Evolutionary conservation across 2,113 vertebrate genomes (phyloP), one percentile per base, ranked within the genome.

Genomic region (Xenopus laevis): DNA sequence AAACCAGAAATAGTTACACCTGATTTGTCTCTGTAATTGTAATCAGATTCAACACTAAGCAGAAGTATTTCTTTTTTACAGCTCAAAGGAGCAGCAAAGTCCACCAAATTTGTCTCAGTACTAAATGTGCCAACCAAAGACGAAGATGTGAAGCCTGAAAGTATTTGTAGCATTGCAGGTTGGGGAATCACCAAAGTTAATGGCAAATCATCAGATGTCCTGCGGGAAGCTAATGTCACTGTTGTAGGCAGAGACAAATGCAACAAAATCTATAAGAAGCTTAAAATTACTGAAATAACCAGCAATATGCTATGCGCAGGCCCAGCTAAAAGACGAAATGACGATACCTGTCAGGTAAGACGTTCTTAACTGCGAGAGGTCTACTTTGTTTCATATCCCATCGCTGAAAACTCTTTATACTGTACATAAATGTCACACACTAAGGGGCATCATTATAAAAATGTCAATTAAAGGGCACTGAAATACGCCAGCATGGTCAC

Each of bases 271-370:
- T 76, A 76, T 50, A 30, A 12, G 2, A 68, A 68, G 18, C 6
- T 40, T 40, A 16, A 23, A 40, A 53, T 0, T 7, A n/a, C 30
- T 2, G 1, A 4, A 68, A 76, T 76, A 63, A 69, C n/a, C 59
- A 45, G 4, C 7, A 69, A 10, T 30, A 76, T 76, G 73, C 52
- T 76, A 3, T 76, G 73, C 16, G 73, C 73, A 4, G 66, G 66
- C 30, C 30, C 73, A 44, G 7, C 10, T 33, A 68, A 68, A 0
- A 12, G 3, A 7, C 53, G 4, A 0, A 9, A 40, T 40, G 8
- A 21, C 0, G 4, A 77, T 55, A 0, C 40, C 53, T 81, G 50
- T 0, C 0, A 2, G 13, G 59, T 81, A 75, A 81, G 75, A 4
- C 2, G 4, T n/a, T 55, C 17, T 16, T 55, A 55, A 9, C 33